Percentiles rank a stretch among this genome's conserved stretches.
Evolutionary conservation across 2,888 invertebrate genomes (phyloP).

Genomic region (Embidobia sp.): DNA sequence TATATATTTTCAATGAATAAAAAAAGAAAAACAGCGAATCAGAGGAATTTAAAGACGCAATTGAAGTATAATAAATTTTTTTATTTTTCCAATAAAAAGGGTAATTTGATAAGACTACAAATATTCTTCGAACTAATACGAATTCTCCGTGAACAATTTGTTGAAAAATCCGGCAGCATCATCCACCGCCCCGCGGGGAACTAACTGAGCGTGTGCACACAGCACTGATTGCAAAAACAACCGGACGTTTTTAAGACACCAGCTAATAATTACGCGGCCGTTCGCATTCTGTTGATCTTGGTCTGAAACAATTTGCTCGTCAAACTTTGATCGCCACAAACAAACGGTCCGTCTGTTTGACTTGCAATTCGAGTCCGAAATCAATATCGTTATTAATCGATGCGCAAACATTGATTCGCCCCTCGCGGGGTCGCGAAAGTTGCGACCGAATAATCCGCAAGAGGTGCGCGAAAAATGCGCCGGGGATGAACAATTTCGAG

Average conservation of each 20-base stretch:
- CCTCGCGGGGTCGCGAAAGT: constrained; percentile 3
- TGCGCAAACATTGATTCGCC: constrained; percentile 28
- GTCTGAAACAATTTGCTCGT: constrained; percentile 31
- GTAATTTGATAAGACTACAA: no score
- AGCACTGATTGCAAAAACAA: not conserved
- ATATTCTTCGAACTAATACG: no score
- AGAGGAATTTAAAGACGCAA: no score
- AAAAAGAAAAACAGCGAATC: no score
- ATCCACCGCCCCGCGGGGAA: no score
- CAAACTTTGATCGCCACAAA: constrained; percentile 31
- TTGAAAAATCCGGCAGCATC: no score
- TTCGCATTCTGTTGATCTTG: constrained; percentile 6
- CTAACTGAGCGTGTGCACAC: no score
- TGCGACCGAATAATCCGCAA: constrained; percentile 19
- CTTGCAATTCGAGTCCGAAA: constrained; percentile 10
- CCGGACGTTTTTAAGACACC: not conserved
- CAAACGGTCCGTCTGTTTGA: constrained; percentile 22
- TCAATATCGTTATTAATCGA: constrained; percentile 24
- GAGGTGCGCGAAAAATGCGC: constrained; percentile 14
- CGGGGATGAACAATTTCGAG: constrained; percentile 33
- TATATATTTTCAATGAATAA: no score
- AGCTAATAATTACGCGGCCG: not conserved
- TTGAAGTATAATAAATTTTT: no score
- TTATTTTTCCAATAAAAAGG: no score
- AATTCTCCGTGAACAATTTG: no score